Conservation (phyloP, 2,888 invertebrate genomes). For the Dascillus cervinus region DNA sequence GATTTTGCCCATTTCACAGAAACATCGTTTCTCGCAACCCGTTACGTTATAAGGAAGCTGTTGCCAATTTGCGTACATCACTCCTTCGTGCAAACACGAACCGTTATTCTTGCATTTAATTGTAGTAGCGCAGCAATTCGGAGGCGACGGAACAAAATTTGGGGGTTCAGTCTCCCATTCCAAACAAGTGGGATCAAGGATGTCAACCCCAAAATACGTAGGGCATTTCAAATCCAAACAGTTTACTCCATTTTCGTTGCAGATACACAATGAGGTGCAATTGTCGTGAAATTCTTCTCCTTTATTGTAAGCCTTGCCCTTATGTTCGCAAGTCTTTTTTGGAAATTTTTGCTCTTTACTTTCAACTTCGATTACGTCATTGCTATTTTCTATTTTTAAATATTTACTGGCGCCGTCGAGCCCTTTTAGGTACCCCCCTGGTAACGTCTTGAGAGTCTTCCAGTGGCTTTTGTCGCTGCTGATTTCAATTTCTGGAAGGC, state of each 20-base stretch:
- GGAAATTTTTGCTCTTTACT: constrained; percentile 5
- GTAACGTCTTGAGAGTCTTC: constrained; percentile 40
- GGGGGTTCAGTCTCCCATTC: constrained; percentile 79
- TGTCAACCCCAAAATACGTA: constrained; percentile 76
- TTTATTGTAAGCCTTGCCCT: constrained; percentile 34
- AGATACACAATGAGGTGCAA: constrained; percentile 72
- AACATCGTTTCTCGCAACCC: constrained; percentile 79
- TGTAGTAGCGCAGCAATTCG: constrained; percentile 74
- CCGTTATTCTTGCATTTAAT: constrained; percentile 75
- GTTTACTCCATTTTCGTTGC: constrained; percentile 60
- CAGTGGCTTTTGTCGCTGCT: constrained; percentile 41
- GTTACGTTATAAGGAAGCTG: constrained; percentile 72
- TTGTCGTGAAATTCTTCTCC: constrained; percentile 76
- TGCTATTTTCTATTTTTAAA: constrained; percentile 33
- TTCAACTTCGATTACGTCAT: constrained; percentile 32
- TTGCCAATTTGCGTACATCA: constrained; percentile 67
- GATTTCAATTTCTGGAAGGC: constrained; percentile 35
- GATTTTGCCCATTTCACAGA: constrained; percentile 80
- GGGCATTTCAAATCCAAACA: constrained; percentile 79
- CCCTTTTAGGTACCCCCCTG: constrained; percentile 31
- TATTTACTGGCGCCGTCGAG: constrained; percentile 27
- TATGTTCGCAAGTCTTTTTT: constrained; percentile 32
- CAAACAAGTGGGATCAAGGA: constrained; percentile 74
- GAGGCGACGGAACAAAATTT: constrained; percentile 60
- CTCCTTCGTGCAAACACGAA: constrained; percentile 67